Conservation (phyloP, 2,113 vertebrate species). For the Tachycineta bicolor region DNA sequence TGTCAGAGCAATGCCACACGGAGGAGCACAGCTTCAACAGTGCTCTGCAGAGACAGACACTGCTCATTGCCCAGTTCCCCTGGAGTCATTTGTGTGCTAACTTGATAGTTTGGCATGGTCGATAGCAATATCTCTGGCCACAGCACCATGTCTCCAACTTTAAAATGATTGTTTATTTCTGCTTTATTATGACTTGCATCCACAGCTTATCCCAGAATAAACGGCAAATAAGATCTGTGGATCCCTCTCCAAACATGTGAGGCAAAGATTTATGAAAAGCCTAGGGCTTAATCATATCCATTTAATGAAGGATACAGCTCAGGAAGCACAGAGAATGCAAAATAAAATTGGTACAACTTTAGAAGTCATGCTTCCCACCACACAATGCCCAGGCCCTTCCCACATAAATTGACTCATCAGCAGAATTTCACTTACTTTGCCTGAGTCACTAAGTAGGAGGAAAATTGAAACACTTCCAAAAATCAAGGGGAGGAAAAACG, state of each 20-base stretch:
- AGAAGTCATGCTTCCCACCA: background rate
- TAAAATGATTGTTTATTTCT: constrained; percentile 1
- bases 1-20: background rate
- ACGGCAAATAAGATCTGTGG: background rate
- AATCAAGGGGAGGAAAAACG: background rate
- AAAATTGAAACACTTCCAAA: background rate
- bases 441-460: background rate
- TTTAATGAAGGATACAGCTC: background rate
- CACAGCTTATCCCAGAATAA: background rate
- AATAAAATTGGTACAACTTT: background rate
- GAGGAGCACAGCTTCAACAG: background rate
- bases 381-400: background rate
- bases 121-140: background rate
- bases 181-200: background rate
- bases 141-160: background rate
- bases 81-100: background rate
- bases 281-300: background rate
- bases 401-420: background rate
- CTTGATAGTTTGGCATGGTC: background rate
- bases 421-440: background rate
- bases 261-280: background rate
- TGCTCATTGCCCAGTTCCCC: background rate
- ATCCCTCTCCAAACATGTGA: background rate
- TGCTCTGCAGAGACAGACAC: background rate
- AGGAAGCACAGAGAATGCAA: background rate